phyloP scores from a whole-genome alignment of 2,888 invertebrate genomes.

The Argynnis bischoffii region DNA sequence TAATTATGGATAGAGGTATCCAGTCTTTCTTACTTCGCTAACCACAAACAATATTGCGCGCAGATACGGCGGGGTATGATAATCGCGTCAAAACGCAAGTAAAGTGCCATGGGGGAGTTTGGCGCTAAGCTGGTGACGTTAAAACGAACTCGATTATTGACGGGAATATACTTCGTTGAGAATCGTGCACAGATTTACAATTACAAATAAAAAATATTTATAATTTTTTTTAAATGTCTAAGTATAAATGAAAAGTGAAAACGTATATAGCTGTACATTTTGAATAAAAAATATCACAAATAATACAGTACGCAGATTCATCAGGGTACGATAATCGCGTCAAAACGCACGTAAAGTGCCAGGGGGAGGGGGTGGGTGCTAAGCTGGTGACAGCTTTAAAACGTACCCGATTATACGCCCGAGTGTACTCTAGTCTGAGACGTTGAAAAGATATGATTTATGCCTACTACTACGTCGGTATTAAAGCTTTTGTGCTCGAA shows the following conservation, averaged over 20 bases:
- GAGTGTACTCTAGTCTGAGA: constrained; percentile 65
- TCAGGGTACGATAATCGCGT: constrained; percentile 81
- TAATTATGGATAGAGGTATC: neutral
- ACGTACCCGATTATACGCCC: constrained; percentile 75
- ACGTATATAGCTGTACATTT: neutral
- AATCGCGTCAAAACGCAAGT: constrained; percentile 82
- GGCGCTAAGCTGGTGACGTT: constrained; percentile 73
- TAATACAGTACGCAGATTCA: constrained; percentile 40
- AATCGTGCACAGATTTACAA: too few relatives aligned
- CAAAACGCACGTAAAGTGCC: constrained; percentile 81
- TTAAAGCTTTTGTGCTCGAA: constrained; percentile 32
- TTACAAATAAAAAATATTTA: too few relatives aligned
- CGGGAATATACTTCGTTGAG: neutral
- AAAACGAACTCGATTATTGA: constrained; percentile 64
- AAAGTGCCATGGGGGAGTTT: constrained; percentile 59
- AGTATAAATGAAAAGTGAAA: too few relatives aligned
- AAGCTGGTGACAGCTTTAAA: constrained; percentile 75
- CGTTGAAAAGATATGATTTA: constrained; percentile 62
- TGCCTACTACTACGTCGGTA: constrained; percentile 43
- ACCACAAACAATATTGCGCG: constrained; percentile 76
- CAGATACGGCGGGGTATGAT: constrained; percentile 79
- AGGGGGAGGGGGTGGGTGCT: constrained; percentile 48
- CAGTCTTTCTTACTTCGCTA: constrained; percentile 42
- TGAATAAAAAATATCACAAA: constrained; percentile 6
- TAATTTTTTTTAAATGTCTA: too few relatives aligned